Evolutionary conservation across 1,140 invertebrate species (phyloP).

Genomic region (Parasteatoda tepidariorum): DNA sequence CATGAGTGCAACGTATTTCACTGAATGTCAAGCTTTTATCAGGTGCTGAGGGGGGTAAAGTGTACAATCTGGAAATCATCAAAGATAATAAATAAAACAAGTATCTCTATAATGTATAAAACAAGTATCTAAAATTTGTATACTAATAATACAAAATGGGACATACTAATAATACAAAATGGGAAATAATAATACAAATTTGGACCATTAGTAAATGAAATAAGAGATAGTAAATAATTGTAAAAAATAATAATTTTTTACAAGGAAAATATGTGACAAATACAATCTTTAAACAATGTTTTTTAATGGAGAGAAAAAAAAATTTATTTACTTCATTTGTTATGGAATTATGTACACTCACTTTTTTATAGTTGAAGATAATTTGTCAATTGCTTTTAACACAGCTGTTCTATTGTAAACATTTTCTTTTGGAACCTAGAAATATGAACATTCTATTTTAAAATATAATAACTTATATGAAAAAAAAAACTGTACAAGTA

Average conservation of each 20-base stretch:
- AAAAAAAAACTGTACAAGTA: conserved; percentile 26
- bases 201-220: no score
- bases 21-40: conserved; percentile 60
- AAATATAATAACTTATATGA: neutral
- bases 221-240: no score
- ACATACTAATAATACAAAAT: no score
- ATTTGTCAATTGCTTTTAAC: conserved; percentile 64
- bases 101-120: neutral
- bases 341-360: neutral
- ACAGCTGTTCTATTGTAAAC: conserved; percentile 67
- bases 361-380: conserved; percentile 63
- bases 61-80: conserved; percentile 11
- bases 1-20: conserved; percentile 65
- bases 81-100: neutral
- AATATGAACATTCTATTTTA: conserved; percentile 12
- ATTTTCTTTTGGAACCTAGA: conserved; percentile 62
- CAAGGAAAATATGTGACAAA: no score
- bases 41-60: conserved; percentile 52
- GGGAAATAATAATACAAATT: no score
- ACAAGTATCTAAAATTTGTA: neutral
- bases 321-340: neutral
- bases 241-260: no score
- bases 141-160: no score
- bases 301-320: no score
- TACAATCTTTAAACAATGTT: no score